Evolutionary conservation across 2,888 invertebrate genomes (phyloP), one percentile per base, ranked within the genome.

Genomic region (Heliconius ismenius): DNA sequence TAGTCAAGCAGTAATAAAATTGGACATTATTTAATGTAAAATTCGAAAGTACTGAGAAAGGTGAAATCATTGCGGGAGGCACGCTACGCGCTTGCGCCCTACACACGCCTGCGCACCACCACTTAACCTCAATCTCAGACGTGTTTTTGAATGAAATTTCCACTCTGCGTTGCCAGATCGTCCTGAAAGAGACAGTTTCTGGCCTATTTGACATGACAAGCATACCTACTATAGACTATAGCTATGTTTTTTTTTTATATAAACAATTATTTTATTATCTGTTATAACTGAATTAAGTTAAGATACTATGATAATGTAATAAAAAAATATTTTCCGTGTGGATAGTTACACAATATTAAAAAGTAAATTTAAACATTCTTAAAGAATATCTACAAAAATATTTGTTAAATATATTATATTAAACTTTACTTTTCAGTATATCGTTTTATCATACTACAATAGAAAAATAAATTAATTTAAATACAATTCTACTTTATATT

Each of bases 111-210:
- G 93, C 93, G 93, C 92, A 86, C 82, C 78, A 78, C 81, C 87
- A 90, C 90, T 90, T 92, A 93, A 92, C 93, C 93, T 92, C 92
- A 92, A 92, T 92, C 88, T 87, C 86, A 89, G 89, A 89, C 91
- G 89, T 92, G 91, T 93, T 93, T 90, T 93, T 93, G 92, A 94
- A 94, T 93, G 92, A 93, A 92, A 91, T 89, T 90, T 69, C 58
- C 32, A 32, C 32, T 32, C 63, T 74, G 69, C 73, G 76, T 69
- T 43, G 68, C 72, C 73, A 54, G 65, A 75, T 78, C 62, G 65
- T 67, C 63, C 54, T 39, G 64, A 74, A 74, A 73, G 73, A 68
- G 73, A 76, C 64, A 64, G 36, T 43, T 32, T 72, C 32, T 39
- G 54, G 15, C 36, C 24, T 54, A 43, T 58, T 67, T 75, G 15